Evolutionary conservation across 1,140 invertebrate genomes (phyloP).

Genomic region (Asobara japonica): DNA sequence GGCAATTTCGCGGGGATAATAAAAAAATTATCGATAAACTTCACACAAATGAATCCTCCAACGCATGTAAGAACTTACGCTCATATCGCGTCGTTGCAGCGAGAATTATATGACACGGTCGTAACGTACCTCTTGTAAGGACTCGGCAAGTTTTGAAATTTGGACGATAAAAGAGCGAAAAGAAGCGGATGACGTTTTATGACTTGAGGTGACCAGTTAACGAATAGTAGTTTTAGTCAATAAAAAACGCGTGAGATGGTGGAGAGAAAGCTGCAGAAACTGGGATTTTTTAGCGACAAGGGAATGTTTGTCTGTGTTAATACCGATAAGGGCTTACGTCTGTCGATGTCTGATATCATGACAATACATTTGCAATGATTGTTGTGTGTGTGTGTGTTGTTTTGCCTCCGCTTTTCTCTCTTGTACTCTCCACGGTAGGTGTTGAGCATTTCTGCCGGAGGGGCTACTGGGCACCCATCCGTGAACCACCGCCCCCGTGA

Average conservation of each 20-base stretch:
- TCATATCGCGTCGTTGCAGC: neutral
- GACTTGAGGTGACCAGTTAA: neutral
- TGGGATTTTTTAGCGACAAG: too few relatives aligned
- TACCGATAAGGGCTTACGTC: too few relatives aligned
- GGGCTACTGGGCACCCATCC: too few relatives aligned
- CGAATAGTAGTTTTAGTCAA: neutral
- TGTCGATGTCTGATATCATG: too few relatives aligned
- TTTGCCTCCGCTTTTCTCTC: too few relatives aligned
- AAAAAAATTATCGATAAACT: neutral
- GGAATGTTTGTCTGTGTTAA: too few relatives aligned
- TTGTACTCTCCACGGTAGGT: too few relatives aligned
- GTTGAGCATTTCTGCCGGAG: too few relatives aligned
- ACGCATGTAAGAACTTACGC: neutral
- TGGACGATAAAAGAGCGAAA: neutral
- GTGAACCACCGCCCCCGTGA: too few relatives aligned
- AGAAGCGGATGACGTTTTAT: neutral
- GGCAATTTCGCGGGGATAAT: neutral
- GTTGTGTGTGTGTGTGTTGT: too few relatives aligned
- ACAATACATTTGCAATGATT: too few relatives aligned
- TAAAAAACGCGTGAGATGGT: neutral
- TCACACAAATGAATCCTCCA: neutral
- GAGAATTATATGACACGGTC: neutral
- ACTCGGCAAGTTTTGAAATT: neutral
- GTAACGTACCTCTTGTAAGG: neutral
- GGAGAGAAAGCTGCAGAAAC: neutral